A percentile compares a stretch with the other conserved stretches of the same genome.
These are phyloP conservation scores for Pachycephus smyrnensis DNA, from an alignment of 2,888 invertebrate species.

Conservation along the genomic window DNA sequence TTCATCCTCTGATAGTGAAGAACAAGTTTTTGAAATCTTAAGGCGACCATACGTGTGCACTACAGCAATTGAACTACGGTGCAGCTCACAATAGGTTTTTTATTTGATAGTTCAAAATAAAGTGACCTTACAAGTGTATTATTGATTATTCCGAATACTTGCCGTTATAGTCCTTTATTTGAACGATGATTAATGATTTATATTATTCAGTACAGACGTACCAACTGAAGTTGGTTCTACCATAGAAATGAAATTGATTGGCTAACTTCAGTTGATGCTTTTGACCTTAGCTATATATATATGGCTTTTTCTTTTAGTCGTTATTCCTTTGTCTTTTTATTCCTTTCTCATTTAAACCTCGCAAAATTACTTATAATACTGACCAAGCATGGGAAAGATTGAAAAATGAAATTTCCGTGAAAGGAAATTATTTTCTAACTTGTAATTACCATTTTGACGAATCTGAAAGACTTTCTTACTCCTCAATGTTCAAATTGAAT, in stretches of 20 bases:
- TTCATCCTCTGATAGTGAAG: not conserved
- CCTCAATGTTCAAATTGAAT: not conserved
- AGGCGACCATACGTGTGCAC: not conserved
- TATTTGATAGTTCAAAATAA: not conserved
- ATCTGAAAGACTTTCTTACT: not conserved
- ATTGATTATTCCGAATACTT: not conserved
- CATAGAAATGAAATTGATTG: not conserved
- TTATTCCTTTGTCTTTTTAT: not conserved
- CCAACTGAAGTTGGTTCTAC: not conserved
- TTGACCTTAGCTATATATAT: too few relatives aligned
- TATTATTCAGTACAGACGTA: not conserved
- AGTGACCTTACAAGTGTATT: not conserved
- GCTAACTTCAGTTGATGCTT: not conserved
- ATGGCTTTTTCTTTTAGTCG: not conserved
- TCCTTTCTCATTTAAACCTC: not conserved
- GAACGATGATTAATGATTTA: not conserved
- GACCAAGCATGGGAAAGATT: not conserved
- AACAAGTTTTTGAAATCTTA: not conserved
- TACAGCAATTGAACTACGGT: not conserved
- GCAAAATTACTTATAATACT: not conserved
- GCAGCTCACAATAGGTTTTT: not conserved
- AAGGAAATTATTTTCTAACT: not conserved
- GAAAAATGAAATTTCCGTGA: not conserved
- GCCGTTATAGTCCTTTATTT: not conserved
- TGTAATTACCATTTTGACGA: not conserved